phyloP scores from a whole-genome alignment of 2,113 vertebrate genomes.

The Heterocephalus glaber region DNA sequence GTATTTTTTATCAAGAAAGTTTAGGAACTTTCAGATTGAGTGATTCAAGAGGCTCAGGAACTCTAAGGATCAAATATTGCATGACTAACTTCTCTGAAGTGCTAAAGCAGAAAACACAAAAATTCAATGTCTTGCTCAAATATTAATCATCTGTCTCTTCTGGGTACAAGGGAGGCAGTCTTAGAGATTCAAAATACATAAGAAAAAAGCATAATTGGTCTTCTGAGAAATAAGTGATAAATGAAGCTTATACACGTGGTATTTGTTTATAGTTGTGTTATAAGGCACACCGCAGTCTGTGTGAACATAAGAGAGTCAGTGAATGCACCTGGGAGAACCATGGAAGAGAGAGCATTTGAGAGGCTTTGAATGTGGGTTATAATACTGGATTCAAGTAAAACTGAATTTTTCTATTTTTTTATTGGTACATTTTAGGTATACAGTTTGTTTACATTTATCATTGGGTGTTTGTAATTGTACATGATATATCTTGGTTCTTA shows the following conservation, averaged over 20 bases:
- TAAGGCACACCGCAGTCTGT: not conserved
- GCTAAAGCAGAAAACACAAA: not conserved
- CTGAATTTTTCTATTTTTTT: too few species aligned
- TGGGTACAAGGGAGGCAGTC: not conserved
- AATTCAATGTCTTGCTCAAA: not conserved
- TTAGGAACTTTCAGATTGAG: not conserved
- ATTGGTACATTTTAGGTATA: too few species aligned
- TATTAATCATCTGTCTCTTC: not conserved
- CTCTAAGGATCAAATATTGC: not conserved
- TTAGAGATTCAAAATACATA: not conserved
- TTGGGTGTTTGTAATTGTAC: too few species aligned
- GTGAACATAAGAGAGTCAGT: not conserved
- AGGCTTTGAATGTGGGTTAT: not conserved
- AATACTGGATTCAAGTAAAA: not conserved
- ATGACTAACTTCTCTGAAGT: not conserved
- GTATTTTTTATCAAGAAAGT: not conserved
- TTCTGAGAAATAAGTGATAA: not conserved
- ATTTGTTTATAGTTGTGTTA: not conserved
- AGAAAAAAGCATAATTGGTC: not conserved
- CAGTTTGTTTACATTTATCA: too few species aligned
- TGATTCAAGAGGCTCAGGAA: not conserved
- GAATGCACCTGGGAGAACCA: not conserved
- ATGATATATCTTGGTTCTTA: too few species aligned
- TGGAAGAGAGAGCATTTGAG: not conserved
- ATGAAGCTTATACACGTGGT: not conserved